These are phyloP conservation scores for Trimorus sp. DNA, from an alignment of 2,888 invertebrate species.

Conservation along the genomic window DNA sequence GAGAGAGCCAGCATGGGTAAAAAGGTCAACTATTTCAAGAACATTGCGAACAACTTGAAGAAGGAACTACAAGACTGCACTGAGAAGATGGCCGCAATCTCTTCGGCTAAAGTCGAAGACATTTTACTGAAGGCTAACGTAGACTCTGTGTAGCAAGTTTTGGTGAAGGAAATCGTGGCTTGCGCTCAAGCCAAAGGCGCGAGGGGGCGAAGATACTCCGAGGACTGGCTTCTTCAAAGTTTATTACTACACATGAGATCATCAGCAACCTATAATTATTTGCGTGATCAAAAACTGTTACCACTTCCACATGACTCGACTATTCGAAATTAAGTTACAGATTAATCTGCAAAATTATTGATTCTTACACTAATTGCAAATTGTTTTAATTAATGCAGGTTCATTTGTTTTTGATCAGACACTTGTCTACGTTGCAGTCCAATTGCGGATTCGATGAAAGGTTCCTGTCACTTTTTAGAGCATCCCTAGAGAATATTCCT, in stretches of 20 bases:
- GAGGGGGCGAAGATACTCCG: slow-evolving; percentile 9
- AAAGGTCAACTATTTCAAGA: background rate
- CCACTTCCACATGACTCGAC: slow-evolving; percentile 19
- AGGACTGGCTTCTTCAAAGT: slow-evolving; percentile 25
- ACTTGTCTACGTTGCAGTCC: slow-evolving; percentile 1
- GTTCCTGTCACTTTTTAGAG: background rate
- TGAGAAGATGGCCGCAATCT: too few relatives aligned
- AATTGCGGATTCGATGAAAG: slow-evolving; percentile 17
- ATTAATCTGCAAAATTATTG: background rate
- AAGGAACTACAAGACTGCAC: background rate
- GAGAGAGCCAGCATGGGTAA: background rate
- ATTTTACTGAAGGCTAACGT: too few relatives aligned
- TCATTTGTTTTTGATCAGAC: background rate
- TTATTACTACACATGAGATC: slow-evolving; percentile 29
- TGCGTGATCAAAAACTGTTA: slow-evolving; percentile 15
- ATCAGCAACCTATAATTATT: slow-evolving; percentile 8
- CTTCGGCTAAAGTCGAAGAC: too few relatives aligned
- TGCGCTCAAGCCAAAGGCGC: background rate
- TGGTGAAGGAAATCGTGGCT: slow-evolving; percentile 4
- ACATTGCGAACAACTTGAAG: background rate
- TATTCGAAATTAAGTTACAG: slow-evolving; percentile 8
- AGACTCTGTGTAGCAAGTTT: background rate
- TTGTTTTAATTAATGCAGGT: background rate
- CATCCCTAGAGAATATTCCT: background rate
- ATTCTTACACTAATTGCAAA: too few relatives aligned